Conservation (phyloP, 2,888 invertebrate species). For the Eristalinus aeneus region DNA sequence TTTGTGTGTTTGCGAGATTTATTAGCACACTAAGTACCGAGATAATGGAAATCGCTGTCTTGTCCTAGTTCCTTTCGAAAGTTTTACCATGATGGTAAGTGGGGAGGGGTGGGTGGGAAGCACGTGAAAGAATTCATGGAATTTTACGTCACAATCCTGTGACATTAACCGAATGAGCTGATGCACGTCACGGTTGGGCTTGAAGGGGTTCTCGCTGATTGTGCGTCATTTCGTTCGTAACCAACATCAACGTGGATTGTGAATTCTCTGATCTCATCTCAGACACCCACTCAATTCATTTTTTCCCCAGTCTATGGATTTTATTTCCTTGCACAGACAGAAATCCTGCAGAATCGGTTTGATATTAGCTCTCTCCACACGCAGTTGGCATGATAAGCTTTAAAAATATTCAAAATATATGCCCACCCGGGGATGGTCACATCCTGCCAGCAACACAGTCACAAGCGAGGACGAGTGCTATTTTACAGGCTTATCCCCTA, state of each 20-base stretch:
- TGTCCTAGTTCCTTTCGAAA: slow-evolving; percentile 18
- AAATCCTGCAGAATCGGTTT: background rate
- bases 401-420: too few relatives aligned
- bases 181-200: too few relatives aligned
- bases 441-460: background rate
- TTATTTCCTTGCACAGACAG: too few relatives aligned
- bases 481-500: background rate
- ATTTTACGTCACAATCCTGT: background rate
- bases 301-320: too few relatives aligned
- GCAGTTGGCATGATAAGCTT: too few relatives aligned
- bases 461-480: background rate
- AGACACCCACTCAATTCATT: too few relatives aligned
- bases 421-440: background rate
- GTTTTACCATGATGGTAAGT: background rate
- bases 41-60: slow-evolving; percentile 22
- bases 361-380: background rate
- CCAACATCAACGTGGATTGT: too few relatives aligned
- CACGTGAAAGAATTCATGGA: background rate
- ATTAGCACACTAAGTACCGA: slow-evolving; percentile 14
- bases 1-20: slow-evolving; percentile 16
- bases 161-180: too few relatives aligned
- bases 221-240: too few relatives aligned
- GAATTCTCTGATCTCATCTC: too few relatives aligned
- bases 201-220: too few relatives aligned
- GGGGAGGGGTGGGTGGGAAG: background rate